Evolutionary conservation across 1,140 invertebrate genomes (phyloP).

Genomic region (Drosophila burlai): DNA sequence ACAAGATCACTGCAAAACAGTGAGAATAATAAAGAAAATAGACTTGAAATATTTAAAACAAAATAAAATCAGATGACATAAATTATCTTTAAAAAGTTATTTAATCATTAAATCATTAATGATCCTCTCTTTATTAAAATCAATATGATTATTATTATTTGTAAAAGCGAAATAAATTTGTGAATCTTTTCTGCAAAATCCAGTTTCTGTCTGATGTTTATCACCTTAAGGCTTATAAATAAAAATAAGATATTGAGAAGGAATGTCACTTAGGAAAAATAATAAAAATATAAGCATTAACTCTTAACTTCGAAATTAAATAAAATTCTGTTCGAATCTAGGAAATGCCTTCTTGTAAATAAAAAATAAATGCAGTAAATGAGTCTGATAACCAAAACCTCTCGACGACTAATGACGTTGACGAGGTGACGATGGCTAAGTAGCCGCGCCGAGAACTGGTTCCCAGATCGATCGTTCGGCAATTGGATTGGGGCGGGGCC

Average conservation of each 20-base stretch:
- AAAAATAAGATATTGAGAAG: neutral
- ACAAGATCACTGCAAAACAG: too few species aligned
- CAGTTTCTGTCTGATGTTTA: neutral
- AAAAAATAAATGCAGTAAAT: conserved; percentile 6
- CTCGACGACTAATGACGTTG: conserved; percentile 69
- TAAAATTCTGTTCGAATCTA: neutral
- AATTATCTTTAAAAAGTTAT: neutral
- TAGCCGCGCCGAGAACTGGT: conserved; percentile 44
- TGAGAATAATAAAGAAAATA: too few species aligned
- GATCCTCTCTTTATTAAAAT: neutral
- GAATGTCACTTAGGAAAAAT: neutral
- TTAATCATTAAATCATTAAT: neutral
- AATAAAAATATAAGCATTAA: neutral
- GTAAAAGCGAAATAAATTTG: neutral
- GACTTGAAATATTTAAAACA: too few species aligned
- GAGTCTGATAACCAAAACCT: neutral
- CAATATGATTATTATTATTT: too few species aligned
- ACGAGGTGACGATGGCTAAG: conserved; percentile 50
- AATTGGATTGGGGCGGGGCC: conserved; percentile 55
- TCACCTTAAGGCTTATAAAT: neutral
- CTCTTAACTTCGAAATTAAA: neutral
- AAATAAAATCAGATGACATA: neutral
- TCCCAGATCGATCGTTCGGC: conserved; percentile 26
- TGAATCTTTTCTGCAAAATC: neutral
- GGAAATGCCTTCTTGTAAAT: conserved; percentile 2